Conservation (phyloP, 2,888 invertebrate genomes). For the Clanis bilineata region DNA sequence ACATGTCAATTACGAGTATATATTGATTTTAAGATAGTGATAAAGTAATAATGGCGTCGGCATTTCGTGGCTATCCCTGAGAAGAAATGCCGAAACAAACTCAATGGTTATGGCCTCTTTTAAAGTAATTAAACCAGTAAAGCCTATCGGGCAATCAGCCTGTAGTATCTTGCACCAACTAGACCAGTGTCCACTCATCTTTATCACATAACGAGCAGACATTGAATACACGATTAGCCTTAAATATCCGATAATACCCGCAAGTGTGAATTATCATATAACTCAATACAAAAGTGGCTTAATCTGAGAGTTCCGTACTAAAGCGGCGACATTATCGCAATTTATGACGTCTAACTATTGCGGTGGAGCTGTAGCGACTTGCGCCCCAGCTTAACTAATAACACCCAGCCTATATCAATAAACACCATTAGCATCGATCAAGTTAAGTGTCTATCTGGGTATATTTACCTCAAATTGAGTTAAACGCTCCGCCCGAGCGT, state of each 20-base stretch:
- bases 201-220: background rate
- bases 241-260: constrained; percentile 10
- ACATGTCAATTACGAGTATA: too few species aligned
- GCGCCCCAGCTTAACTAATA: constrained; percentile 56
- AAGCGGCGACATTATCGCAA: constrained; percentile 68
- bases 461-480: constrained; percentile 68
- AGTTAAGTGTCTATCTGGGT: constrained; percentile 64
- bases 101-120: too few species aligned
- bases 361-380: constrained; percentile 37
- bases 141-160: too few species aligned
- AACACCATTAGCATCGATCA: constrained; percentile 78
- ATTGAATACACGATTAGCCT: background rate
- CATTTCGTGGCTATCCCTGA: too few species aligned
- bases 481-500: constrained; percentile 50
- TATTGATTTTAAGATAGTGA: too few species aligned
- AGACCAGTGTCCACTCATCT: background rate
- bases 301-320: constrained; percentile 65
- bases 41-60: too few species aligned
- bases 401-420: constrained; percentile 76
- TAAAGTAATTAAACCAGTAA: too few species aligned
- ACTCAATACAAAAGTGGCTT: constrained; percentile 64
- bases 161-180: too few species aligned
- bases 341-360: constrained; percentile 61
- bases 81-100: too few species aligned
- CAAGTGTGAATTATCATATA: constrained; percentile 59